Conservation (phyloP, 2,113 vertebrate species). For the Pantherophis guttatus region DNA sequence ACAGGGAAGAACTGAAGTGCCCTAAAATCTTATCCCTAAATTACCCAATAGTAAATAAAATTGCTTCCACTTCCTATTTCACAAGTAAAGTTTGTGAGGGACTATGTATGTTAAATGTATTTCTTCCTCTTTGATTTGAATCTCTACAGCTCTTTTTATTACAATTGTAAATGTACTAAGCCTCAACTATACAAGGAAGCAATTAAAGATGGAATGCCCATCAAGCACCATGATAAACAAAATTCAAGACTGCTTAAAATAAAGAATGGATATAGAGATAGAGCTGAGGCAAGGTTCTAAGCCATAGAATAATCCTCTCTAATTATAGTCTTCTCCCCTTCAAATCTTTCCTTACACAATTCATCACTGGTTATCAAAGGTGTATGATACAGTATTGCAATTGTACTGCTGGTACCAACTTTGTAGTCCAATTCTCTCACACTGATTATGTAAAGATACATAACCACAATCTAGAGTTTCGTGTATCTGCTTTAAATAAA, state of each 20-base stretch:
- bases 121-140: neutral
- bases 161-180: neutral
- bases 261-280: neutral
- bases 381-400: neutral
- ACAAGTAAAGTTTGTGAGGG: neutral
- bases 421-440: neutral
- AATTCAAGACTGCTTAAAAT: neutral
- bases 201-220: neutral
- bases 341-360: neutral
- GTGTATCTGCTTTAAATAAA: neutral
- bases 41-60: neutral
- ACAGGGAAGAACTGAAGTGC: neutral
- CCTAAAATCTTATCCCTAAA: neutral
- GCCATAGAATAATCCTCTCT: neutral
- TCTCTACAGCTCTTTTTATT: neutral
- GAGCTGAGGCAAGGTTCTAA: neutral
- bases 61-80: neutral
- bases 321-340: neutral
- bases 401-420: neutral
- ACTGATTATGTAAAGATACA: neutral
- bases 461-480: neutral
- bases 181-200: neutral
- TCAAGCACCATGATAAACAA: neutral
- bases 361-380: neutral
- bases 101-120: neutral